Conservation (phyloP, 2,888 invertebrate species). For the Zhuqinia jingwanae region DNA sequence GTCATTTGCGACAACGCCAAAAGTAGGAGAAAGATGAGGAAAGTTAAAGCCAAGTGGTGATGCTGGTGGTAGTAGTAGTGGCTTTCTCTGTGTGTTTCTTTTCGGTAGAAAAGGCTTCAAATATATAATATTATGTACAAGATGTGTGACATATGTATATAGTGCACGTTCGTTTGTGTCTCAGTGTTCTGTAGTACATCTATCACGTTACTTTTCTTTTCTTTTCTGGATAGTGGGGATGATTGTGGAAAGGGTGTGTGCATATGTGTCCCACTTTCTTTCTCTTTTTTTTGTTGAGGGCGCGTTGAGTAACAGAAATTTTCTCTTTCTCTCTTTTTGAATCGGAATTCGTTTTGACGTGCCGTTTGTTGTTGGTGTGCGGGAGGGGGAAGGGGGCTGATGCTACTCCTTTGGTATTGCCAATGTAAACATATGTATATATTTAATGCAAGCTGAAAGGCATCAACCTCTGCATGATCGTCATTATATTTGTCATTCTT, state of each 20-base stretch:
- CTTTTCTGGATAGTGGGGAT: neutral
- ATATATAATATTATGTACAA: neutral
- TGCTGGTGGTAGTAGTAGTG: conserved; percentile 11
- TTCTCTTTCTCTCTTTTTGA: neutral
- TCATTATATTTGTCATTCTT: neutral
- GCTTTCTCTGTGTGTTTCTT: too few species aligned
- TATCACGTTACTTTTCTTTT: neutral
- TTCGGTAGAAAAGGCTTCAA: conserved; percentile 2
- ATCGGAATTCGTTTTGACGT: neutral
- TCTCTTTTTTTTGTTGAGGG: too few species aligned
- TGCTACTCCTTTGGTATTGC: too few species aligned
- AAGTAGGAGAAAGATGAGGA: neutral
- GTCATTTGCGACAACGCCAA: conserved; percentile 41
- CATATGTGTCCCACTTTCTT: too few species aligned
- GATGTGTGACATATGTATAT: conserved; percentile 28
- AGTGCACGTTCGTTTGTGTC: too few species aligned
- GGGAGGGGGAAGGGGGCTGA: too few species aligned
- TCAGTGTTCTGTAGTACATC: too few species aligned
- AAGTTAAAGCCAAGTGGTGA: conserved; percentile 16
- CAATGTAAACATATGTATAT: neutral
- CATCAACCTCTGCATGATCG: neutral
- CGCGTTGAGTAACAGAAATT: neutral
- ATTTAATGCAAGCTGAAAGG: neutral
- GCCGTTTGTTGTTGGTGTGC: neutral
- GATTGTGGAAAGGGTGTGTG: too few species aligned